Evolutionary conservation across 1,140 invertebrate genomes (phyloP).

Genomic region (Sarcophaga bullata): DNA sequence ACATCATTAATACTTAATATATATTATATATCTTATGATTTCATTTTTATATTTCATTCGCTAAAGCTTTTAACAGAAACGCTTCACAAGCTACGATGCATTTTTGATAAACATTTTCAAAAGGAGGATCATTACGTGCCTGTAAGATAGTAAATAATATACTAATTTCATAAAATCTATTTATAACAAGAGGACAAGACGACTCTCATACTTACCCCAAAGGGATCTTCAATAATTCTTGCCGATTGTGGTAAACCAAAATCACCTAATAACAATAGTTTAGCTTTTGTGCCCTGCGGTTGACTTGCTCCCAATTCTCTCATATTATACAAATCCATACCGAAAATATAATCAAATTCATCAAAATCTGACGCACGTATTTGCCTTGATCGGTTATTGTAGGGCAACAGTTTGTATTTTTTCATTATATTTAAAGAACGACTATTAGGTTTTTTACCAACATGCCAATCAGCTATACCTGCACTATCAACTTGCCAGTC

Average conservation of each 20-base stretch:
- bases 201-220: neutral
- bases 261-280: slow-evolving; percentile 5
- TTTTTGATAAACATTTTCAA: neutral
- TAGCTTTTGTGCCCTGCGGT: neutral
- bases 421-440: slow-evolving; percentile 75
- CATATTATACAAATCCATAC: slow-evolving; percentile 88
- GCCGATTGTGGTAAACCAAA: neutral
- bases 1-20: neutral
- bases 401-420: slow-evolving; percentile 73
- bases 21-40: neutral
- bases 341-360: slow-evolving; percentile 87
- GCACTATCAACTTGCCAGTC: slow-evolving; percentile 90
- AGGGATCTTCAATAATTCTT: slow-evolving; percentile 14
- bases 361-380: slow-evolving; percentile 77
- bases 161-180: too few relatives aligned
- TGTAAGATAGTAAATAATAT: neutral
- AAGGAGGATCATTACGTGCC: neutral
- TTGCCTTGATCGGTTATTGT: slow-evolving; percentile 74
- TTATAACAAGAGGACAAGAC: neutral
- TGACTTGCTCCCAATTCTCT: slow-evolving; percentile 69
- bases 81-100: neutral
- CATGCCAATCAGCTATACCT: slow-evolving; percentile 84
- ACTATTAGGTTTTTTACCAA: slow-evolving; percentile 80
- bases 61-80: neutral
- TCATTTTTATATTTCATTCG: slow-evolving; percentile 5